A percentile compares a stretch with the other conserved stretches of the same genome.
Evolutionary conservation across 2,797 vertebrate genomes (phyloP).

Genomic region (Phylloscopus collybita): DNA sequence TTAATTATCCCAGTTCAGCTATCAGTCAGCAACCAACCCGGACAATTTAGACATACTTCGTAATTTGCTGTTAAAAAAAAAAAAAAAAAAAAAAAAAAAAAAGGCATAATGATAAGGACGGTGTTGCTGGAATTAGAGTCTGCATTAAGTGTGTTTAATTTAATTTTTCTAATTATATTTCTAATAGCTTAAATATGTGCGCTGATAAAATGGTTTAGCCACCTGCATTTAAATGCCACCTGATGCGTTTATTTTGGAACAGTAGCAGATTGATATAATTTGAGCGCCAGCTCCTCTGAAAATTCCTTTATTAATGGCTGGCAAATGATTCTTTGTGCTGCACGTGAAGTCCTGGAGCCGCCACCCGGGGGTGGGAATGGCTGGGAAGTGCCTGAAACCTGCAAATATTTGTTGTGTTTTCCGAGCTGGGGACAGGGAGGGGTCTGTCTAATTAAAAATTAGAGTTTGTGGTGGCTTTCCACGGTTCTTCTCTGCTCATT

Average conservation of each 20-base stretch:
- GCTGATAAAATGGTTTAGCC: constrained; percentile 79
- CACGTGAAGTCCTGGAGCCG: neutral
- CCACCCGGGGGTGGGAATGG: neutral
- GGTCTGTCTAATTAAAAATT: constrained; percentile 15
- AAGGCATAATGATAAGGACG: constrained; percentile 75
- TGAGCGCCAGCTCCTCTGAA: constrained; percentile 69
- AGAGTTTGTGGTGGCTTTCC: neutral
- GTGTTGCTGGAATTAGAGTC: constrained; percentile 69
- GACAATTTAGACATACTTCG: constrained; percentile 67
- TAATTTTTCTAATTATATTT: constrained; percentile 84
- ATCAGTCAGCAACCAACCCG: constrained; percentile 76
- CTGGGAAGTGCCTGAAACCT: neutral
- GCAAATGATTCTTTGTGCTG: constrained; percentile 70
- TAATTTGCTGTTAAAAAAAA: constrained; percentile 71
- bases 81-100: constrained; percentile 64
- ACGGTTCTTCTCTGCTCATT: neutral
- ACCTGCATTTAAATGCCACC: constrained; percentile 81
- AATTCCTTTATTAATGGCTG: constrained; percentile 67
- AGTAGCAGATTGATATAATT: constrained; percentile 76
- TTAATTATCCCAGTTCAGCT: constrained; percentile 82
- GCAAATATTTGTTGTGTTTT: neutral
- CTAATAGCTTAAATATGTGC: constrained; percentile 79
- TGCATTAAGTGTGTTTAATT: constrained; percentile 78
- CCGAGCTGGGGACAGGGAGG: neutral
- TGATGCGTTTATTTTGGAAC: constrained; percentile 82